phyloP scores from a whole-genome alignment of 2,797 vertebrate species.

The Galaxias olidus region DNA sequence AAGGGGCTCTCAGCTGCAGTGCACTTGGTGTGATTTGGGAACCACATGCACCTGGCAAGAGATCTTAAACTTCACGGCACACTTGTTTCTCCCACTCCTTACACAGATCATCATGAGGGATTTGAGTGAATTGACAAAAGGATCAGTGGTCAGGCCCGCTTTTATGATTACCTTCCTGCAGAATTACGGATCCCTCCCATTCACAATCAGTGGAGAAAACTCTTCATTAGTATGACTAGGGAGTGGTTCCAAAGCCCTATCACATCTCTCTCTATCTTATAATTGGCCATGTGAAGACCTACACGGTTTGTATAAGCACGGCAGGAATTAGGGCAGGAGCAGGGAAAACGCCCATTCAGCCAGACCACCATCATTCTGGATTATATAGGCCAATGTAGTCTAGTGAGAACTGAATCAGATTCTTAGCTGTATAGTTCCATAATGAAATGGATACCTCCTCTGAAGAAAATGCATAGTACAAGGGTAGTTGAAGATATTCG shows the following conservation, averaged over 20 bases:
- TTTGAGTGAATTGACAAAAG: slow-evolving; percentile 36
- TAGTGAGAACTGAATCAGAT: too few relatives aligned
- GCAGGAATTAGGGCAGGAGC: slow-evolving; percentile 41
- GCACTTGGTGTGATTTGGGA: too few relatives aligned
- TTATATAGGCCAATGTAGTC: slow-evolving; percentile 32
- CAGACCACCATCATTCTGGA: slow-evolving; percentile 39
- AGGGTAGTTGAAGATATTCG: background rate
- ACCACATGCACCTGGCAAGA: too few relatives aligned
- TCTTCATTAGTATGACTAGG: slow-evolving; percentile 26
- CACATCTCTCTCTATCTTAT: slow-evolving; percentile 56
- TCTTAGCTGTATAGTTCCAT: slow-evolving; percentile 1
- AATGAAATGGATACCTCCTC: background rate
- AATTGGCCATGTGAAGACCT: slow-evolving; percentile 60
- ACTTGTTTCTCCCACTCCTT: too few relatives aligned
- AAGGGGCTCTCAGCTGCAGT: slow-evolving; percentile 8
- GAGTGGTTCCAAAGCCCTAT: slow-evolving; percentile 45
- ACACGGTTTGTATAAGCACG: slow-evolving; percentile 50
- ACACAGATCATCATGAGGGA: too few relatives aligned
- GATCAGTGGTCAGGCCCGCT: slow-evolving; percentile 51
- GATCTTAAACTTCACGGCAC: too few relatives aligned
- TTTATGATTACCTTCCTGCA: background rate
- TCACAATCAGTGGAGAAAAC: slow-evolving; percentile 60
- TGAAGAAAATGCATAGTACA: background rate
- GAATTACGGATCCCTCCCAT: slow-evolving; percentile 37
- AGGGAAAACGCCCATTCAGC: slow-evolving; percentile 35